Conservation (phyloP, 1,140 invertebrate genomes). For the Magallana ariakensis region DNA sequence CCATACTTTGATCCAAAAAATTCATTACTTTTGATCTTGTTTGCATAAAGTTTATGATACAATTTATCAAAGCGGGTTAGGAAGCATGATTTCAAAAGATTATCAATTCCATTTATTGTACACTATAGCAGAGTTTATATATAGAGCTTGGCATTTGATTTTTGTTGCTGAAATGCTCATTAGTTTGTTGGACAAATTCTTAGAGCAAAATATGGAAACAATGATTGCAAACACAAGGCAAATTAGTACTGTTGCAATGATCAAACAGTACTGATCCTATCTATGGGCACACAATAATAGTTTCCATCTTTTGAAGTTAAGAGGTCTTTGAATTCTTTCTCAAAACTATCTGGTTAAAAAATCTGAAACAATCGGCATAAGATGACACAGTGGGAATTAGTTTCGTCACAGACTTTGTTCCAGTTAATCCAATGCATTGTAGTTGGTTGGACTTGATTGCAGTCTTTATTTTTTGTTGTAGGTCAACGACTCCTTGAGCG, state of each 20-base stretch:
- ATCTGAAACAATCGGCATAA: conserved; percentile 24
- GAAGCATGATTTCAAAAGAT: conserved; percentile 14
- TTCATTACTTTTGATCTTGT: background rate
- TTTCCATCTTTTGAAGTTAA: conserved; percentile 2
- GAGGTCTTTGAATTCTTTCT: conserved; percentile 21
- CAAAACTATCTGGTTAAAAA: conserved; percentile 13
- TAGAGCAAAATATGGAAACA: background rate
- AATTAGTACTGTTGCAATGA: conserved; percentile 32
- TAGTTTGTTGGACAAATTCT: background rate
- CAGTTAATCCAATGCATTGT: conserved; percentile 15
- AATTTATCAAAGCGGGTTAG: background rate
- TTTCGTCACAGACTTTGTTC: conserved; percentile 26
- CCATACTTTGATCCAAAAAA: conserved; percentile 14
- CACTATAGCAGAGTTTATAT: background rate
- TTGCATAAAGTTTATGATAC: background rate
- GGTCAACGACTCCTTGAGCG: conserved; percentile 14
- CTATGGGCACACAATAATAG: background rate
- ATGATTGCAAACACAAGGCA: conserved; percentile 9
- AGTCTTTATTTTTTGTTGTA: background rate
- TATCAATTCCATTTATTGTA: background rate
- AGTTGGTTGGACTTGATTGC: background rate
- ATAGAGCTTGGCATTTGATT: background rate
- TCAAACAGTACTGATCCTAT: conserved; percentile 23
- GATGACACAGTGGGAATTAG: conserved; percentile 20
- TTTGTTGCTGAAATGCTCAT: background rate